These are phyloP conservation scores for Ciona savignyi DNA, from an alignment of 23 tunicate genomes.

Conservation along the genomic window DNA sequence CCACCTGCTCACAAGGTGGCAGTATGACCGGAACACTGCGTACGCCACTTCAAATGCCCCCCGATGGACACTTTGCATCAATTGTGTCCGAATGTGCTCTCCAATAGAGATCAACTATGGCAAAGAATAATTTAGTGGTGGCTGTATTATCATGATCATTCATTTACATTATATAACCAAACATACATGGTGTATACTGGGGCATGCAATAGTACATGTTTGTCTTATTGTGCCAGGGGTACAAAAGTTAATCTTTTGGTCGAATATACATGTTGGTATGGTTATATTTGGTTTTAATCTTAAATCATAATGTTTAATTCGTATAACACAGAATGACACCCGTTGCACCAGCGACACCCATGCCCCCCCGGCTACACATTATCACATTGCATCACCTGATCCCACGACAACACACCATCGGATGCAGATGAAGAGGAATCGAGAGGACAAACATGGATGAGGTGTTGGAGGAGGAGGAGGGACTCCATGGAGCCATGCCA, in stretches of 20 bases:
- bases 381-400: constrained; percentile 25
- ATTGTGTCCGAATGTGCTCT: constrained; percentile 46
- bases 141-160: too few species aligned
- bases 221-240: too few species aligned
- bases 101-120: constrained; percentile 16
- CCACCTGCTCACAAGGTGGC: constrained; percentile 70
- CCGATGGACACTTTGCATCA: constrained; percentile 59
- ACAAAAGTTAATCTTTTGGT: too few species aligned
- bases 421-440: constrained; percentile 19
- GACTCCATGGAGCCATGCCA: constrained; percentile 87
- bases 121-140: too few species aligned
- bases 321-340: too few species aligned
- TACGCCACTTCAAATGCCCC: constrained; percentile 82
- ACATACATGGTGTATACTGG: too few species aligned
- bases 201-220: too few species aligned
- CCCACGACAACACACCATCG: constrained; percentile 42
- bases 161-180: too few species aligned
- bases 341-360: too few species aligned
- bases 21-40: constrained; percentile 58
- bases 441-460: constrained; percentile 22
- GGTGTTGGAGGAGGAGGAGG: constrained; percentile 44
- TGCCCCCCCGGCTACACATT: not conserved
- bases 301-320: too few species aligned
- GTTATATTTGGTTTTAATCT: too few species aligned
- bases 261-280: too few species aligned